Base-by-base conservation (phyloP, 2,113 vertebrate genomes). In the Embiotoca jacksoni region DNA sequence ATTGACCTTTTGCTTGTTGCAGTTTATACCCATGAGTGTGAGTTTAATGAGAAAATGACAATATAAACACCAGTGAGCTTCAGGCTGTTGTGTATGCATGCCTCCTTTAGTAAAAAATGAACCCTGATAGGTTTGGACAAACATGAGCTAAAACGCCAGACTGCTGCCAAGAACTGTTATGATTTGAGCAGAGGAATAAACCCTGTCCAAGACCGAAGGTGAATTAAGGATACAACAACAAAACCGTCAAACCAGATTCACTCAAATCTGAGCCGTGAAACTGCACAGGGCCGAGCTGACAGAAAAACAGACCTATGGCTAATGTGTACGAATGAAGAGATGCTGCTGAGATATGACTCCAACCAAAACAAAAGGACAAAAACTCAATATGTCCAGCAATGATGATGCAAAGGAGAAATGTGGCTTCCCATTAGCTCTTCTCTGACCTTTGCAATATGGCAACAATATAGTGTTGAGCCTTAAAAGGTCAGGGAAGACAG, bases 371-470 rank as follows among this genome's bases (percentile, higher is more conserved):
- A 77, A 62, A 69, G 83, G 88, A 87, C 89, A 85, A 85, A 74
- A 91, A 85, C 87, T 94, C 91, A 80, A 93, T 93, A 92, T 35
- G 72, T 82, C 78, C 64, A 71, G 68, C 71, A 58, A 82, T 78
- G 83, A 91, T 85, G 89, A 91, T 79, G 81, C 84, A 84, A 81
- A 86, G 82, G 74, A 88, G 86, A 80, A 80, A 87, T 58, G 65
- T 60, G 63, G 77, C 68, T 83, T 84, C 69, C 91, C 78, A 89
- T 92, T 91, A 90, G 74, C 75, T 85, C 71, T 55, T 7, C 54
- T 72, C 53, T 89, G 92, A 92, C 92, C 91, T 94, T 94, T 92
- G 83, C 82, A 86, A 85, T 77, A 80, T 88, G 86, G 88, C 89
- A 92, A 82, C 82, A 81, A 85, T 84, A 80, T 84, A 84, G 82